phyloP scores from a whole-genome alignment of 2,113 vertebrate species.

The Phocoena phocoena region DNA sequence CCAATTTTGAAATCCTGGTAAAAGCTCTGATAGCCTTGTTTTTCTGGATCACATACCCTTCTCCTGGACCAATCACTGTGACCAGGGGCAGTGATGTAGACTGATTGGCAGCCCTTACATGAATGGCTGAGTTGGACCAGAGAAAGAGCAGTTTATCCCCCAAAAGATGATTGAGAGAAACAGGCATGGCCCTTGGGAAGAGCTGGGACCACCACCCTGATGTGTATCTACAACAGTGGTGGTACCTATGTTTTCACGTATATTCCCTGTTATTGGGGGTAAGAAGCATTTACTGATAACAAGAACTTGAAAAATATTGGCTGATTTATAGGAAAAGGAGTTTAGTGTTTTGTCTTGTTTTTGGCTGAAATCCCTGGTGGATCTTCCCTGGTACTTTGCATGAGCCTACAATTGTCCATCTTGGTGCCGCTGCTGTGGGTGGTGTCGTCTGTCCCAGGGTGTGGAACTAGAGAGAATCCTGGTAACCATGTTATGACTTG shows the following conservation, averaged over 20 bases:
- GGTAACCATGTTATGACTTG: neutral
- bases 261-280: neutral
- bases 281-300: neutral
- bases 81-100: neutral
- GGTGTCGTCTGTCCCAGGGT: neutral
- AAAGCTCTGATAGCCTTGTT: neutral
- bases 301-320: neutral
- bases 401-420: neutral
- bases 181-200: neutral
- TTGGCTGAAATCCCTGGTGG: neutral
- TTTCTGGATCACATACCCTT: neutral
- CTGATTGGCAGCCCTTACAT: too few relatives aligned
- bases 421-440: fast-evolving
- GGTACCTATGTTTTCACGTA: neutral
- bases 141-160: neutral
- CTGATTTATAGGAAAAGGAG: neutral
- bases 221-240: fast-evolving
- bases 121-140: neutral
- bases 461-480: neutral
- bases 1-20: neutral
- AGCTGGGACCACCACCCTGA: neutral
- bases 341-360: neutral
- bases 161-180: neutral
- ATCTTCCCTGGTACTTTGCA: neutral
- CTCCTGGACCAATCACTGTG: neutral